Evolutionary conservation across 1,140 invertebrate species (phyloP).

Genomic region (Colletes latitarsis): DNA sequence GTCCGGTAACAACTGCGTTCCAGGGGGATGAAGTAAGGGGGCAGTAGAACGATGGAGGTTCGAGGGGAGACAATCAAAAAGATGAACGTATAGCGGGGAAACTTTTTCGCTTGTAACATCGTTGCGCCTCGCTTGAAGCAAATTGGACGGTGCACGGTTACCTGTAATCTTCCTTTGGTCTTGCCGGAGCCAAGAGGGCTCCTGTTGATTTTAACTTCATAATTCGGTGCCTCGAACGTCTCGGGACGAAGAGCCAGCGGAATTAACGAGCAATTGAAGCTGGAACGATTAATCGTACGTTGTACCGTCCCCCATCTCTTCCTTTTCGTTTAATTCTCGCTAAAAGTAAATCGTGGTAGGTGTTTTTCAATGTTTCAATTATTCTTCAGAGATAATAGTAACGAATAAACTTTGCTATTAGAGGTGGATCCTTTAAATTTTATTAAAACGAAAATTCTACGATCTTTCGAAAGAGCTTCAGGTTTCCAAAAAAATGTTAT

Average conservation of each 20-base stretch:
- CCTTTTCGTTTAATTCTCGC: no score
- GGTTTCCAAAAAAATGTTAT: no score
- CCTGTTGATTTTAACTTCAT: constrained; percentile 21
- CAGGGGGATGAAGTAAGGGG: not conserved
- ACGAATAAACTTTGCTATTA: no score
- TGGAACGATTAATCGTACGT: constrained; percentile 13
- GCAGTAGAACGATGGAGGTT: constrained; percentile 33
- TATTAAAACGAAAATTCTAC: no score
- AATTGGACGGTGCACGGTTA: constrained; percentile 40
- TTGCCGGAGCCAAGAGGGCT: not conserved
- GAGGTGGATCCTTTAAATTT: no score
- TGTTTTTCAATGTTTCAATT: no score
- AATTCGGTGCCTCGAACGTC: constrained; percentile 1
- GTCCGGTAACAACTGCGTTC: constrained; percentile 44
- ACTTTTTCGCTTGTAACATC: constrained; percentile 47
- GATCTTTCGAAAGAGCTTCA: no score
- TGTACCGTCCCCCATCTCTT: no score
- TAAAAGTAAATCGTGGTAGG: no score
- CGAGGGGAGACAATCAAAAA: constrained; percentile 61
- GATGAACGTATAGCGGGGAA: constrained; percentile 47
- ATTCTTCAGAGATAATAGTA: no score
- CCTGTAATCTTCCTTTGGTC: constrained; percentile 28
- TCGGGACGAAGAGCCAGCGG: not conserved
- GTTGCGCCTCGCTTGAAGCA: constrained; percentile 36
- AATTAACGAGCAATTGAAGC: not conserved